phyloP scores from a whole-genome alignment of 2,113 vertebrate species.

The Entelurus aequoreus region DNA sequence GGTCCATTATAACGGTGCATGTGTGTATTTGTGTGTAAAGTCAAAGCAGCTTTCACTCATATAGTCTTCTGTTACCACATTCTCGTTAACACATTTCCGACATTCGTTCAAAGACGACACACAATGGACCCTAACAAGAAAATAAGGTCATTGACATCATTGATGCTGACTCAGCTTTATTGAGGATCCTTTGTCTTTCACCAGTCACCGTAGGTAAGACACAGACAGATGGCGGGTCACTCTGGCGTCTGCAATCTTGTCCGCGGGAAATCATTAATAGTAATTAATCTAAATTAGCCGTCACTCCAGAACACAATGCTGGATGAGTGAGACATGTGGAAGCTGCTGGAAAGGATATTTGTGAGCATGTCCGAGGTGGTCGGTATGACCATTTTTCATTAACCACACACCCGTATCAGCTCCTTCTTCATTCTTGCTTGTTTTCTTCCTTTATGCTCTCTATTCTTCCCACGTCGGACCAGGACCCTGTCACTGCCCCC shows the following conservation, averaged over 20 bases:
- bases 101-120: too few species aligned
- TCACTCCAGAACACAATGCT: neutral
- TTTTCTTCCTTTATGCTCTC: slow-evolving; percentile 34
- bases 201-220: neutral
- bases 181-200: neutral
- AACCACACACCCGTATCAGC: slow-evolving; percentile 6
- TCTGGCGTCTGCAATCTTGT: neutral
- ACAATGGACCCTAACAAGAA: too few species aligned
- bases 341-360: slow-evolving; percentile 10
- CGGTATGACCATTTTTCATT: slow-evolving; percentile 34
- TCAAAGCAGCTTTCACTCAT: neutral
- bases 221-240: neutral
- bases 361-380: slow-evolving; percentile 18
- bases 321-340: neutral
- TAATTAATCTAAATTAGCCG: slow-evolving; percentile 10
- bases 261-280: neutral
- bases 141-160: neutral
- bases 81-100: too few species aligned
- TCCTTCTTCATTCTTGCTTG: slow-evolving; percentile 9
- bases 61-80: neutral
- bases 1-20: slow-evolving; percentile 22
- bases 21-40: neutral
- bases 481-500: slow-evolving; percentile 54
- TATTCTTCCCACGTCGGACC: slow-evolving; percentile 55
- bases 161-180: neutral